A percentile compares a stretch with the other conserved stretches of the same genome.
Conservation (phyloP, 2,113 vertebrate genomes). For the Glareola pratincola region DNA sequence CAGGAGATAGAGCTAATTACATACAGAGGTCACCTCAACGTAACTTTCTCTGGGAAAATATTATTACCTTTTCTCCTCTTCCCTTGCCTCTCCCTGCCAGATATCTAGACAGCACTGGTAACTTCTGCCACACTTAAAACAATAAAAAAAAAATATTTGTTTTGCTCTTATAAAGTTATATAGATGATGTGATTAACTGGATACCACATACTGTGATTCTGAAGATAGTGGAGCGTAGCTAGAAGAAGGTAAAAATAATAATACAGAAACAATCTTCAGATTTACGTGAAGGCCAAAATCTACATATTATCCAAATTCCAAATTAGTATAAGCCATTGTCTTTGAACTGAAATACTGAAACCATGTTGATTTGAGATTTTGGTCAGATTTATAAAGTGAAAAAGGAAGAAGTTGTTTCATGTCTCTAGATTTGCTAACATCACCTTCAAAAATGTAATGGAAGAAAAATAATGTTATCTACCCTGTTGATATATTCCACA, state of each 20-base stretch:
- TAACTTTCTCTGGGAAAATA: neutral
- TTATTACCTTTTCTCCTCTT: neutral
- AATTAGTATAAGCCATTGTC: neutral
- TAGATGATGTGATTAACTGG: neutral
- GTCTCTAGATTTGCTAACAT: neutral
- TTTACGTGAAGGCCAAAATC: neutral
- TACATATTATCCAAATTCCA: neutral
- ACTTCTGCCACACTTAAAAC: neutral
- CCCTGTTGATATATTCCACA: rapidly evolving
- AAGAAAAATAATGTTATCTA: neutral
- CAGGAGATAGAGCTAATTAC: neutral
- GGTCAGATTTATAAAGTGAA: neutral
- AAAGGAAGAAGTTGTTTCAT: neutral
- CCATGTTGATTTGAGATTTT: neutral
- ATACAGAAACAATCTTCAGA: neutral
- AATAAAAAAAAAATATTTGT: neutral
- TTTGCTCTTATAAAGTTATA: neutral
- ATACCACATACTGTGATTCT: neutral
- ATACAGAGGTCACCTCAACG: neutral
- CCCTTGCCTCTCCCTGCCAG: neutral
- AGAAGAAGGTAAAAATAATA: neutral
- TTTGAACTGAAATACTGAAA: neutral
- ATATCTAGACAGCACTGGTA: neutral
- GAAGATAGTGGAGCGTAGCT: neutral
- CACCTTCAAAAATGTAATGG: neutral